These are phyloP conservation scores for Sthenelais limicola DNA, from an alignment of 2,888 invertebrate genomes.

Conservation along the genomic window DNA sequence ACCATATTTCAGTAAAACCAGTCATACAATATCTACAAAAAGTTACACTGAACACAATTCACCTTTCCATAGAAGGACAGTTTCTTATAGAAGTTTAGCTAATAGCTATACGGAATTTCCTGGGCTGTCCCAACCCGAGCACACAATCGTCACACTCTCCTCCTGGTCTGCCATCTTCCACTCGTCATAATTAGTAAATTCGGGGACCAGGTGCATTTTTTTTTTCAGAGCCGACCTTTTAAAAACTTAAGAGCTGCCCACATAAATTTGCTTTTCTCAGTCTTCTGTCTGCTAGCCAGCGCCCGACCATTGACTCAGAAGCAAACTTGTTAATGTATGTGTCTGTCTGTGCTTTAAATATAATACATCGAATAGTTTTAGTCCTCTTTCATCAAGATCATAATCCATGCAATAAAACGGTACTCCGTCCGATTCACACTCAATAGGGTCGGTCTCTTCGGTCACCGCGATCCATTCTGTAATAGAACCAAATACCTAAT, in stretches of 20 bases:
- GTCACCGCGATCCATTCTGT: conserved; percentile 33
- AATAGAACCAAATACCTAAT: neutral
- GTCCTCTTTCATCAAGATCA: no score
- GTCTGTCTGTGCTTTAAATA: no score
- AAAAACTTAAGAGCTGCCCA: neutral
- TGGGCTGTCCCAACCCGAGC: neutral
- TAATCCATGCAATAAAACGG: no score
- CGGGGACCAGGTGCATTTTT: neutral
- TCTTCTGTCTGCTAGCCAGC: no score
- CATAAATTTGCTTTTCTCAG: no score
- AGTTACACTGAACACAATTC: neutral
- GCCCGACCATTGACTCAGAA: no score
- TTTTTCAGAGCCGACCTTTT: neutral
- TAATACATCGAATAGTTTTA: no score
- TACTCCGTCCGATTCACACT: no score
- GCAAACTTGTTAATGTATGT: no score
- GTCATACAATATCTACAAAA: conserved; percentile 8
- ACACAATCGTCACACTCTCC: neutral
- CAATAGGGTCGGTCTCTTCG: conserved; percentile 36
- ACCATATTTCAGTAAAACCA: conserved; percentile 27
- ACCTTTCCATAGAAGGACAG: neutral
- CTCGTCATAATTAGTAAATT: no score
- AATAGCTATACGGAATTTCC: no score
- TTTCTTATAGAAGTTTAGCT: neutral
- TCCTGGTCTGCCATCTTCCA: no score